Evolutionary conservation across 2,113 vertebrate genomes (phyloP), one percentile per base, ranked within the genome.

Genomic region (Micromys minutus): DNA sequence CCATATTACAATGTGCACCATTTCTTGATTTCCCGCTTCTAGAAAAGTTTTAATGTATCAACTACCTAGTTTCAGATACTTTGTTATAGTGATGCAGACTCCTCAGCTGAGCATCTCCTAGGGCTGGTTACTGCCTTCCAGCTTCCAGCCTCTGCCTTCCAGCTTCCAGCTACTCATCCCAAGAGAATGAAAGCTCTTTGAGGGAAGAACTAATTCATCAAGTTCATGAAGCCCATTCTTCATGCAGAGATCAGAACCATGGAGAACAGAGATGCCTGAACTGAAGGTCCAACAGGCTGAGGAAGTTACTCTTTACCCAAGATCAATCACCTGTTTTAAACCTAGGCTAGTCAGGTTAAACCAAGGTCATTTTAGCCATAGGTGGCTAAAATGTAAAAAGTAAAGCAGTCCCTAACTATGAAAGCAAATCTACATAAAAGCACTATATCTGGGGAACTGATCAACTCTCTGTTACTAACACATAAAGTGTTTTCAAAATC

Each of bases 341-440:
- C 59, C 7, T 39, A 84, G 34, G 24, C 65, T 34, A 69, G 45
- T 67, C 84, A 71, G 47, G 85, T 87, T 63, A 63, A 90, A 57
- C 63, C 47, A 89, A 67, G 15, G 57, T 84, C 90, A 80, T 59
- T 93, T 94, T 15, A 91, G 59, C 8, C 74, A 42, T 17, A 95
- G 47, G 19, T 83, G 59, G 45, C 59, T n/a, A n/a, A n/a, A n/a
- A n/a, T n/a, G n/a, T n/a, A n/a, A 81, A 95, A 95, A 76, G 72
- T 39, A 93, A 22, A 57, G 2, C 57, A 31, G 50, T 67, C 63
- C 3, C 61, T 67, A 63, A 34, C 39, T 11, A 9, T 7, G 34
- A 75, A 92, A 45, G 45, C 31, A 50, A 42, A 63, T n/a, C 10
- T 76, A 42, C n/a, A 36, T 76, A 71, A 84, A 90, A 87, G 36